Conservation (phyloP, 2,113 vertebrate genomes). For the Cochlearius cochlearius region DNA sequence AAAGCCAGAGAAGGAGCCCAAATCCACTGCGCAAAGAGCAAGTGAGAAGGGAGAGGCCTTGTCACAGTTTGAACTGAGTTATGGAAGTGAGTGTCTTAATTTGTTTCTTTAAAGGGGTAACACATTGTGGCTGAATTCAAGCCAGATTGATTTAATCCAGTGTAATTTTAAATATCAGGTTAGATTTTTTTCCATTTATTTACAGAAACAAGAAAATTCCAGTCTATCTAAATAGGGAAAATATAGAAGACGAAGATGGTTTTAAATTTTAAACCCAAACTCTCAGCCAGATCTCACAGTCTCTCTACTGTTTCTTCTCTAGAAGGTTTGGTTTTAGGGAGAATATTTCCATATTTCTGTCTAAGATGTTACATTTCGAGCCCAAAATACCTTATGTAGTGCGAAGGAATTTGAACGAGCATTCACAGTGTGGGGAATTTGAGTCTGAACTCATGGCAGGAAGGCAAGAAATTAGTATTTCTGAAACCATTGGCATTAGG, state of each 20-base stretch:
- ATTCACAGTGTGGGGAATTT: neutral
- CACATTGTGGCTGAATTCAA: neutral
- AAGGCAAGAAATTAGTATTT: neutral
- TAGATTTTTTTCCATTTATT: neutral
- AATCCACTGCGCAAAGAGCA: constrained; percentile 73
- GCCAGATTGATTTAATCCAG: neutral
- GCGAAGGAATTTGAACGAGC: neutral
- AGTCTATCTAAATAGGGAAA: neutral
- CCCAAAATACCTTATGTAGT: neutral
- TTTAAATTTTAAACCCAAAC: neutral
- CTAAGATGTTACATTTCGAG: neutral
- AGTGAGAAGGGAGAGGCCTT: constrained; percentile 81
- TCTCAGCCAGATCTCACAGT: neutral
- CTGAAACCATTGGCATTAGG: neutral
- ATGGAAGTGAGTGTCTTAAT: constrained; percentile 83
- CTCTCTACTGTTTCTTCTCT: neutral
- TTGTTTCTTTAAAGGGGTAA: neutral
- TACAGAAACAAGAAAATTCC: neutral
- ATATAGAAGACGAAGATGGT: neutral
- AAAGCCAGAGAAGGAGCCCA: constrained; percentile 85
- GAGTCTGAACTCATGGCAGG: neutral
- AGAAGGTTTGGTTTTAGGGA: neutral
- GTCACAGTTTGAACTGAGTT: constrained; percentile 88
- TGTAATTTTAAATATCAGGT: neutral
- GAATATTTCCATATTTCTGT: neutral